Percentiles rank a stretch among this genome's conserved stretches.
Evolutionary conservation across 2,888 invertebrate genomes (phyloP).

Genomic region (Synanthedon tipuliformis): DNA sequence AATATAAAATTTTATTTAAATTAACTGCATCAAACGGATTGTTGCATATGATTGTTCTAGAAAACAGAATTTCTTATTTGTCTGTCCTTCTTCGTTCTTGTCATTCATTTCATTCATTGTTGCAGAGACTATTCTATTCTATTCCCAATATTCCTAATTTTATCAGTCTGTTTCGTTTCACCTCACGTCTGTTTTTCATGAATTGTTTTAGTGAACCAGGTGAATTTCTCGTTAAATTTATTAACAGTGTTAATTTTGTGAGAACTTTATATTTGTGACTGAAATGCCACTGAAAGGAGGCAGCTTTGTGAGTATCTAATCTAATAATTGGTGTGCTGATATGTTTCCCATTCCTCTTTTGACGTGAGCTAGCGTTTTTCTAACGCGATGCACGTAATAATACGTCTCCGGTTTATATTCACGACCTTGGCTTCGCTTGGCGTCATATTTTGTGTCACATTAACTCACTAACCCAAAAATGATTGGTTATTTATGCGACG

Average conservation of each 20-base stretch:
- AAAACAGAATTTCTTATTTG: conserved; percentile 16
- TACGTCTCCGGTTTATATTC: conserved; percentile 13
- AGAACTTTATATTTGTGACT: conserved; percentile 20
- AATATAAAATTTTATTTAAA: too few species aligned
- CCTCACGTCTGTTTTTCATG: not conserved
- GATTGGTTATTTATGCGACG: conserved; percentile 5
- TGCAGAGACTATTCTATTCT: not conserved
- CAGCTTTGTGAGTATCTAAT: conserved; percentile 50
- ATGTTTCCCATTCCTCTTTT: conserved; percentile 17
- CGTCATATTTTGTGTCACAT: conserved; percentile 19
- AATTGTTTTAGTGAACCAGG: not conserved
- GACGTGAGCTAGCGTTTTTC: conserved; percentile 10
- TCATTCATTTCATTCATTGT: not conserved
- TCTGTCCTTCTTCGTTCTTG: not conserved
- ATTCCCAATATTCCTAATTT: not conserved
- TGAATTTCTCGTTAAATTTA: conserved; percentile 1
- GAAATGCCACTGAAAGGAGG: conserved; percentile 60
- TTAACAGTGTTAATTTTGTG: conserved; percentile 7
- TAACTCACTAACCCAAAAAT: conserved; percentile 30
- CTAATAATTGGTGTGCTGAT: conserved; percentile 20
- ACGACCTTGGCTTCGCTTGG: conserved; percentile 19
- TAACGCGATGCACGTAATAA: conserved; percentile 21
- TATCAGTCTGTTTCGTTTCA: too few species aligned
- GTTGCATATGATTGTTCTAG: conserved; percentile 42
- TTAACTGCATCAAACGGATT: not conserved